phyloP scores from a whole-genome alignment of 2,888 invertebrate species.

The Cryptus viduatorius region DNA sequence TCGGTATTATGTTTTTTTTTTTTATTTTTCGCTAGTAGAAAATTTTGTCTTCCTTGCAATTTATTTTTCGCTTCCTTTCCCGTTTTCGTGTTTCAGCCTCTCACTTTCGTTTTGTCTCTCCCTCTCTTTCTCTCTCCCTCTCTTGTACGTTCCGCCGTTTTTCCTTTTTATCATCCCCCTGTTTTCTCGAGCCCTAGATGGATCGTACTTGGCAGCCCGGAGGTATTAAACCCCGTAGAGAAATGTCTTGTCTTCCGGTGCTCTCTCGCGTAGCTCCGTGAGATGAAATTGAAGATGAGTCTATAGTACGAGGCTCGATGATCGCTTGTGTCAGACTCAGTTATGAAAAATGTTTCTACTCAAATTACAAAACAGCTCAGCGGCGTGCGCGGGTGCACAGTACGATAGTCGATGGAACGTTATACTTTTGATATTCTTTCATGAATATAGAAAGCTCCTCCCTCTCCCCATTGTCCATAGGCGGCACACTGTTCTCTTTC shows the following conservation, averaged over 20 bases:
- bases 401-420: neutral
- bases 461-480: too few species aligned
- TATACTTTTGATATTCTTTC: neutral
- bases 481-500: too few species aligned
- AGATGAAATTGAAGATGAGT: constrained; percentile 54
- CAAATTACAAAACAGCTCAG: constrained; percentile 41
- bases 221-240: constrained; percentile 64
- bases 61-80: constrained; percentile 6
- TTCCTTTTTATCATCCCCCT: constrained; percentile 29
- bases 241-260: constrained; percentile 47
- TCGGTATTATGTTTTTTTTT: constrained; percentile 13
- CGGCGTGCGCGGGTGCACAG: neutral
- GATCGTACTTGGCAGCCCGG: constrained; percentile 64
- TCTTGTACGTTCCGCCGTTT: constrained; percentile 10
- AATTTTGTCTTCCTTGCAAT: constrained; percentile 27
- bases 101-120: neutral
- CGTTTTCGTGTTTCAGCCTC: neutral
- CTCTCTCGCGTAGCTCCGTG: neutral
- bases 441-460: neutral
- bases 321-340: constrained; percentile 41
- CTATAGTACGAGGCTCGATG: constrained; percentile 44
- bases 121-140: neutral
- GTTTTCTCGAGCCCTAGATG: constrained; percentile 49
- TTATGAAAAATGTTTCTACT: constrained; percentile 50
- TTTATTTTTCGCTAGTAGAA: constrained; percentile 9